These are phyloP conservation scores for Pyrrhia umbra DNA, from an alignment of 2,888 invertebrate species.

Conservation along the genomic window DNA sequence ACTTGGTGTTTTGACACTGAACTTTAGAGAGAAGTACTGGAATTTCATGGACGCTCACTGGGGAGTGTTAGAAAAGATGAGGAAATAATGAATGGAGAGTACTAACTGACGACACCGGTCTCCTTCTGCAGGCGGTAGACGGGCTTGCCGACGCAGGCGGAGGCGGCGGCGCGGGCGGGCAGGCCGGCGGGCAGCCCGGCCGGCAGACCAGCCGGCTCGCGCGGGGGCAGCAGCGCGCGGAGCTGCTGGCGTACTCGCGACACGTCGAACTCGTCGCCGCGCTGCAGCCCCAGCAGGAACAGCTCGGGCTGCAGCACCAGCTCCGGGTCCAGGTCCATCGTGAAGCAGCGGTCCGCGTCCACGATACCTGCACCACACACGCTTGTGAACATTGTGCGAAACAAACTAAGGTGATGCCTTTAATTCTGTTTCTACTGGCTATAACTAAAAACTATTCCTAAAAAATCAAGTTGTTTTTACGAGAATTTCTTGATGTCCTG, in stretches of 20 bases:
- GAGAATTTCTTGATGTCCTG: too few relatives aligned
- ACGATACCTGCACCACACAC: slow-evolving; percentile 94
- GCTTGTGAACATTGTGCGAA: too few relatives aligned
- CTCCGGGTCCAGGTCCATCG: slow-evolving; percentile 96
- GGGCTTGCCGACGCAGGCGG: slow-evolving; percentile 91
- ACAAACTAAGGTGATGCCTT: too few relatives aligned
- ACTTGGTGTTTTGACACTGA: too few relatives aligned
- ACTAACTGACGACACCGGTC: slow-evolving; percentile 91
- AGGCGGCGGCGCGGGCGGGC: slow-evolving; percentile 24
- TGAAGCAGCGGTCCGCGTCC: slow-evolving; percentile 96
- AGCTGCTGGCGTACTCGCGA: slow-evolving; percentile 93
- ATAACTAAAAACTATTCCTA: too few relatives aligned
- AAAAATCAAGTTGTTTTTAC: too few relatives aligned
- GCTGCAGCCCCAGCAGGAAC: slow-evolving; percentile 90
- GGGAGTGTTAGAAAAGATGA: too few relatives aligned
- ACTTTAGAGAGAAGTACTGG: too few relatives aligned
- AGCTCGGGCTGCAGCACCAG: slow-evolving; percentile 93
- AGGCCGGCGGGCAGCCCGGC: slow-evolving; percentile 25
- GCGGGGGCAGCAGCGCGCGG: slow-evolving; percentile 93
- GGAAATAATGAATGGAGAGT: background rate
- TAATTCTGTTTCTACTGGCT: too few relatives aligned
- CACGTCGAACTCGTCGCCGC: slow-evolving; percentile 95
- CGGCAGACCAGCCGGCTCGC: slow-evolving; percentile 18
- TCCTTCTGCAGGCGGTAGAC: slow-evolving; percentile 94
- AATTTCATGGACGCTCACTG: too few relatives aligned